Percentiles rank a stretch among this genome's conserved stretches.
phyloP scores from a whole-genome alignment of 2,888 invertebrate genomes.

The Megamerina dolium region DNA sequence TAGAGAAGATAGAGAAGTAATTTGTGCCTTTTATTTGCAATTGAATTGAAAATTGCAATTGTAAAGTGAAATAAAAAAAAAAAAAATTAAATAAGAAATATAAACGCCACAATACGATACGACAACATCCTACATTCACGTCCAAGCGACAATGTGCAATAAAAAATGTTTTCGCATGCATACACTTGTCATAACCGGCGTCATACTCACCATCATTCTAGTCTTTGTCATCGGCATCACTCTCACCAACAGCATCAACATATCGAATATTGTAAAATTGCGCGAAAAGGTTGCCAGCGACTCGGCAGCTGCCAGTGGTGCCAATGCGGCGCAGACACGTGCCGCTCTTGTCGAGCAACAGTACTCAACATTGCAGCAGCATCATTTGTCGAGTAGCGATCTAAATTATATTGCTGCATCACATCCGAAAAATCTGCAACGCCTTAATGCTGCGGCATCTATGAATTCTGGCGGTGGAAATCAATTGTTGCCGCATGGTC shows the following conservation, averaged over 20 bases:
- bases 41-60: no score
- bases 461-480: conserved; percentile 2
- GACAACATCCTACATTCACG: no score
- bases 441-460: conserved; percentile 18
- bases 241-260: conserved; percentile 48
- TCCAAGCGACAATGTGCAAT: conserved; percentile 41
- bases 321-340: conserved; percentile 40
- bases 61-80: no score
- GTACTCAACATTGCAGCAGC: conserved; percentile 41
- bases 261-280: conserved; percentile 45
- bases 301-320: conserved; percentile 45
- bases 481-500: conserved; percentile 6
- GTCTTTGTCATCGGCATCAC: conserved; percentile 54
- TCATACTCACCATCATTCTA: conserved; percentile 51
- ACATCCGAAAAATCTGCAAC: conserved; percentile 44
- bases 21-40: no score
- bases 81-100: no score
- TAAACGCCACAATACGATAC: no score
- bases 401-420: conserved; percentile 41
- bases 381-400: conserved; percentile 41
- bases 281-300: conserved; percentile 48
- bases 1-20: no score
- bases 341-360: conserved; percentile 44
- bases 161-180: conserved; percentile 48
- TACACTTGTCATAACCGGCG: conserved; percentile 47